These are phyloP conservation scores for Trematomus loennbergii DNA, from an alignment of 2,113 vertebrate genomes.

Conservation along the genomic window DNA sequence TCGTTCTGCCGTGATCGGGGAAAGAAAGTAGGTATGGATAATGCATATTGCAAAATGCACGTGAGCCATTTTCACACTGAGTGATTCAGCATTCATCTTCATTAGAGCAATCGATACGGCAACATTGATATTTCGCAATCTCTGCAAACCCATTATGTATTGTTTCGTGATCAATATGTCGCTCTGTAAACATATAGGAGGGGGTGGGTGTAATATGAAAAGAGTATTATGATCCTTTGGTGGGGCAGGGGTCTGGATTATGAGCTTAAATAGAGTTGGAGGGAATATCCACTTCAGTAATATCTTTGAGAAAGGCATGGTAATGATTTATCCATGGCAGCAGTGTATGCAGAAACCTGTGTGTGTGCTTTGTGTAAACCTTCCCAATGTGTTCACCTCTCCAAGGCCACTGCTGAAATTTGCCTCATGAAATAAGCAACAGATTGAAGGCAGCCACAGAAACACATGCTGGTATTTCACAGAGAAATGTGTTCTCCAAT, in stretches of 20 bases:
- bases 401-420: conserved; percentile 52
- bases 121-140: conserved; percentile 74
- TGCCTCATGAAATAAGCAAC: conserved; percentile 30
- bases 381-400: conserved; percentile 27
- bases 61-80: conserved; percentile 55
- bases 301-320: conserved; percentile 57
- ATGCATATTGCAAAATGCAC: conserved; percentile 10
- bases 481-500: conserved; percentile 5
- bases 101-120: conserved; percentile 74
- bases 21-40: conserved; percentile 7
- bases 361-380: conserved; percentile 60
- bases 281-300: conserved; percentile 30
- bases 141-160: conserved; percentile 71
- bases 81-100: conserved; percentile 79
- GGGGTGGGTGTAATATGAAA: conserved; percentile 26
- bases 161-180: conserved; percentile 68
- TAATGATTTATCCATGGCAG: conserved; percentile 36
- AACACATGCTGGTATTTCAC: conserved; percentile 20
- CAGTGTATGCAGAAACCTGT: conserved; percentile 34
- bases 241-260: conserved; percentile 45
- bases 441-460: conserved; percentile 23
- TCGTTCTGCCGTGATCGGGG: not conserved
- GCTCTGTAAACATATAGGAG: conserved; percentile 52
- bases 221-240: conserved; percentile 28
- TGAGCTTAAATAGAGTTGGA: conserved; percentile 45